Evolutionary conservation across 2,113 vertebrate genomes (phyloP).

Genomic region (Pituophis catenifer): DNA sequence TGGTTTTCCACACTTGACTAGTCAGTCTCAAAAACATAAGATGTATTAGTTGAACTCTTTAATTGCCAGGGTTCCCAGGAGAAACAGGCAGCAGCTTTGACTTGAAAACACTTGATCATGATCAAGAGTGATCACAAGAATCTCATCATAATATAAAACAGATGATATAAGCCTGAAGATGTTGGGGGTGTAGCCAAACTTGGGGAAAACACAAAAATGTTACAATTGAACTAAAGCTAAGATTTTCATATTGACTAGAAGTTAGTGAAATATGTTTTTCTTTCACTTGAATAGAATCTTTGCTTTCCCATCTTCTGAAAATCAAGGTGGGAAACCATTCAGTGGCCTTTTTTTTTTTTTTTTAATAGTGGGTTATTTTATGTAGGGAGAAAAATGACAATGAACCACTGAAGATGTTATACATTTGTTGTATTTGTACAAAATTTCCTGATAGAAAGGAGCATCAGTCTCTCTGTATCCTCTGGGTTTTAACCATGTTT

Average conservation of each 20-base stretch:
- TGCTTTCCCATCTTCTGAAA: constrained; percentile 6
- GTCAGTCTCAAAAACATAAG: not conserved
- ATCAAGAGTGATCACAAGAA: not conserved
- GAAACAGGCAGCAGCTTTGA: not conserved
- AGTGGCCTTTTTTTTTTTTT: not conserved
- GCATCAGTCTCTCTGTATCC: constrained; percentile 48
- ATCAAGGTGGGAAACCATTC: not conserved
- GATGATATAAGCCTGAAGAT: not conserved
- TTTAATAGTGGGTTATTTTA: constrained; percentile 36
- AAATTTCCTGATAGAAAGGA: constrained; percentile 41
- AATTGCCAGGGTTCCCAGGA: not conserved
- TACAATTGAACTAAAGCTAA: not conserved
- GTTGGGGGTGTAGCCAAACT: not conserved
- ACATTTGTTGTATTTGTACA: constrained; percentile 21
- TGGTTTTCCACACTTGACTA: not conserved
- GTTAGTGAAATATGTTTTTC: constrained; percentile 9
- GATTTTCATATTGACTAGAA: constrained; percentile 9
- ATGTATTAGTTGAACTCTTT: not conserved
- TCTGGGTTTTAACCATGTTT: constrained; percentile 50
- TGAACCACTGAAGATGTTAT: constrained; percentile 17
- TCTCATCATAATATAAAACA: not conserved
- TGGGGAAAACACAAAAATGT: not conserved
- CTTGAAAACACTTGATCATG: not conserved
- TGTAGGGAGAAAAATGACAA: not conserved
- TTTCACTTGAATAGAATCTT: not conserved